Evolutionary conservation across 2,888 invertebrate species (phyloP).

Genomic region (Parnassius glacialis): DNA sequence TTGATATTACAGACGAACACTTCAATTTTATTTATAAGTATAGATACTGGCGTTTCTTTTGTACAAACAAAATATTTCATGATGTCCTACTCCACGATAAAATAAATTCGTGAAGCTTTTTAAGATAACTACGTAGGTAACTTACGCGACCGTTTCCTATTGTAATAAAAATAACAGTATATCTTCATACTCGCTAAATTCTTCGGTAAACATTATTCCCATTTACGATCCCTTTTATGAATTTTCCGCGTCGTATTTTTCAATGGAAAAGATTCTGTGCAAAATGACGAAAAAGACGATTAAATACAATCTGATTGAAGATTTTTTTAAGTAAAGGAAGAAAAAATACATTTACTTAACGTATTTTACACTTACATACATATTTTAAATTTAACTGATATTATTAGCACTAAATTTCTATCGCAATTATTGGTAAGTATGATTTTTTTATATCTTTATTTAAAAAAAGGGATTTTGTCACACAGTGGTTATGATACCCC

Average conservation of each 20-base stretch:
- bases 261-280: not conserved
- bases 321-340: not conserved
- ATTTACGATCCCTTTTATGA: slow-evolving; percentile 12
- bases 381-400: not conserved
- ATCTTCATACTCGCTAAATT: slow-evolving; percentile 5
- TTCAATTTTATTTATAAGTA: no score
- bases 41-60: no score
- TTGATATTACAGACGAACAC: no score
- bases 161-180: slow-evolving; percentile 12
- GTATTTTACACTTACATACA: not conserved
- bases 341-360: not conserved
- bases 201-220: not conserved
- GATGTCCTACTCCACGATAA: not conserved
- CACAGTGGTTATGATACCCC: no score
- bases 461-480: no score
- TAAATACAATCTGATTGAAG: no score
- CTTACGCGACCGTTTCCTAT: not conserved
- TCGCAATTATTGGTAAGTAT: no score
- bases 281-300: not conserved
- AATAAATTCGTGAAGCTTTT: not conserved
- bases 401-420: no score
- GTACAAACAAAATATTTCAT: no score
- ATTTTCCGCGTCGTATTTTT: slow-evolving; percentile 7
- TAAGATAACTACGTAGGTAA: not conserved
- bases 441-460: no score